Evolutionary conservation across 2,113 vertebrate genomes (phyloP), one percentile per base, ranked within the genome.

Genomic region (Cervus canadensis): DNA sequence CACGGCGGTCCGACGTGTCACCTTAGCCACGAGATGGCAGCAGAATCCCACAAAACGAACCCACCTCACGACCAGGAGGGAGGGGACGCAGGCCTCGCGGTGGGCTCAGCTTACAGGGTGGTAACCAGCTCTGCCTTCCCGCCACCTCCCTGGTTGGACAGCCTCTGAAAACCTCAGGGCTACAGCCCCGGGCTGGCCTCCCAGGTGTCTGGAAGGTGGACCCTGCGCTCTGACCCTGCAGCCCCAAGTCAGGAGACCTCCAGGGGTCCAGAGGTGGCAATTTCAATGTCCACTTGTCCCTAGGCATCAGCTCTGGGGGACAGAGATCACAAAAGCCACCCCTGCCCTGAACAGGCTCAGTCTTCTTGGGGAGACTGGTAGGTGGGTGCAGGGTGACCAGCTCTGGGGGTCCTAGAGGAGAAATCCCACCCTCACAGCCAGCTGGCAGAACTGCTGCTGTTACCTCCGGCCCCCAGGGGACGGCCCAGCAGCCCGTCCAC

Each of bases 1-100:
- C 50, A 15, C 6, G 3, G 43, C 0, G 0, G 71, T 1, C 6
- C 2, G 7, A 0, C 0, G 1, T 28, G 87, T 56, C 59, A 36
- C n/a, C 86, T 33, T 5, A 30, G 78, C 96, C 98, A 97, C 94
- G 40, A 97, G 98, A 95, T 96, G 98, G 98, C 98, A 98, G 96
- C 93, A 97, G 91, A 97, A 26, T 13, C 86, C 48, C 94, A 16
- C 19, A n/a, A 94, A 95, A 94, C 7, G 60, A 1, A 26, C 12
- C 9, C 33, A n/a, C 2, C 28, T 57, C 2, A 5, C 12, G 43
- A 17, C 19, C 2, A 33, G 12, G 25, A 10, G 19, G 33, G 25
- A 50, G 36, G 45, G 6, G 59, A 3, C 0, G 43, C 48, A 19
- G 81, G 36, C 15, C 23, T 5, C 11, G 19, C 1, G 0, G 23